These are phyloP conservation scores for Sebastes iracundus DNA, from an alignment of 2,797 vertebrate species.

Conservation along the genomic window DNA sequence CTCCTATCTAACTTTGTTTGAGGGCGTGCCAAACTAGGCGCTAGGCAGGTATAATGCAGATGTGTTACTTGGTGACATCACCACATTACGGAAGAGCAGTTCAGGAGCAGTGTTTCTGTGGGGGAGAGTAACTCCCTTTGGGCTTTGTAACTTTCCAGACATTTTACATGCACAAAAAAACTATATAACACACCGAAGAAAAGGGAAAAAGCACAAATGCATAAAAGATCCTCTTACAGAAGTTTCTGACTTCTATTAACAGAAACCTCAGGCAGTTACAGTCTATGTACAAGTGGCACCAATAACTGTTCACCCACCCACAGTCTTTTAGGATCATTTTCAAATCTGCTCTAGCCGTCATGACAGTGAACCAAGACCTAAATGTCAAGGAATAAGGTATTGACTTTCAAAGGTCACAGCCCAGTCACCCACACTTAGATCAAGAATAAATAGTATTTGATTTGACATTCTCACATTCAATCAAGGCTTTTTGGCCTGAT, in stretches of 20 bases:
- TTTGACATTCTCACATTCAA: neutral
- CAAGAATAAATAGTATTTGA: neutral
- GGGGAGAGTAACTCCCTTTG: neutral
- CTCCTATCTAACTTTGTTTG: neutral
- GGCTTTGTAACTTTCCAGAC: no score
- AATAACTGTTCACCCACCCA: conserved; percentile 29
- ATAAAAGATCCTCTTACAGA: neutral
- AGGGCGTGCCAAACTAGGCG: neutral
- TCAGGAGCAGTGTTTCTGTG: neutral
- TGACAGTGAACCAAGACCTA: conserved; percentile 19
- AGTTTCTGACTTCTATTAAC: conserved; percentile 25
- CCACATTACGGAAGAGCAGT: neutral
- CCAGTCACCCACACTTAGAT: neutral
- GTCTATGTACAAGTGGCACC: neutral
- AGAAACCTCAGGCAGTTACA: neutral
- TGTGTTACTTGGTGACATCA: neutral
- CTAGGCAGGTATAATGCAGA: neutral
- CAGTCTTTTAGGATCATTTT: conserved; percentile 17
- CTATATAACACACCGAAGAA: neutral
- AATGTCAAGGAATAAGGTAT: conserved; percentile 34
- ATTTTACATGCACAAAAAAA: no score
- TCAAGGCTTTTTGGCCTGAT: neutral
- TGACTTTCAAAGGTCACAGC: conserved; percentile 21
- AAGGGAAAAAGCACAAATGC: neutral
- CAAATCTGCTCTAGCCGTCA: neutral